A percentile compares a stretch with the other conserved stretches of the same genome.
These are phyloP conservation scores for Tuta absoluta DNA, from an alignment of 2,888 invertebrate species.

Conservation along the genomic window DNA sequence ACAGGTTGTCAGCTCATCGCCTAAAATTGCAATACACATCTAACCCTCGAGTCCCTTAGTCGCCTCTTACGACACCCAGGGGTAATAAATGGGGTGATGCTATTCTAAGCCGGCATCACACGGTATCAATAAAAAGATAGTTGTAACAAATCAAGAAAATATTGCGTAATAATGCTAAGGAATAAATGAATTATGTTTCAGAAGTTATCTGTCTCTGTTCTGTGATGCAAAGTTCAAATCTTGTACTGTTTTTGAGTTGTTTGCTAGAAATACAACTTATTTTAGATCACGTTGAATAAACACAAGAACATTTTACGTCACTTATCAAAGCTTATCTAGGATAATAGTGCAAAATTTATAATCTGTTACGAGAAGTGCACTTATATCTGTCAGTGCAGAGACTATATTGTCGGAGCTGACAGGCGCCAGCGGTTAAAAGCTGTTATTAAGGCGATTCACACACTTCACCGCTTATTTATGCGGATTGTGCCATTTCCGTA, in stretches of 20 bases:
- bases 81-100: too few species aligned
- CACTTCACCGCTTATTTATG: background rate
- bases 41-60: too few species aligned
- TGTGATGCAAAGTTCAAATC: too few species aligned
- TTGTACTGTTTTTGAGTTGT: background rate
- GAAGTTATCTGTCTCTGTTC: too few species aligned
- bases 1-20: too few species aligned
- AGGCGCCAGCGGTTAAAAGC: slow-evolving; percentile 14
- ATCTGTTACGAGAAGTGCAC: slow-evolving; percentile 7
- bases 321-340: background rate
- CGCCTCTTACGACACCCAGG: too few species aligned
- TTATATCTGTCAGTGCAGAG: background rate
- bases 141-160: too few species aligned
- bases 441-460: background rate
- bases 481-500: background rate
- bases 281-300: background rate
- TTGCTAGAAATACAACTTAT: background rate
- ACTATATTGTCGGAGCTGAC: background rate
- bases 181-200: too few species aligned
- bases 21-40: too few species aligned
- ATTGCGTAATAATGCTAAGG: too few species aligned
- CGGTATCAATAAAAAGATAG: too few species aligned
- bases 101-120: too few species aligned
- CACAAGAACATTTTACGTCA: background rate
- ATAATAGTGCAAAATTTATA: slow-evolving; percentile 7